A percentile compares a stretch with the other conserved stretches of the same genome.
These are phyloP conservation scores for Drosophila persimilis DNA, from an alignment of 1,140 invertebrate genomes.

Conservation along the genomic window DNA sequence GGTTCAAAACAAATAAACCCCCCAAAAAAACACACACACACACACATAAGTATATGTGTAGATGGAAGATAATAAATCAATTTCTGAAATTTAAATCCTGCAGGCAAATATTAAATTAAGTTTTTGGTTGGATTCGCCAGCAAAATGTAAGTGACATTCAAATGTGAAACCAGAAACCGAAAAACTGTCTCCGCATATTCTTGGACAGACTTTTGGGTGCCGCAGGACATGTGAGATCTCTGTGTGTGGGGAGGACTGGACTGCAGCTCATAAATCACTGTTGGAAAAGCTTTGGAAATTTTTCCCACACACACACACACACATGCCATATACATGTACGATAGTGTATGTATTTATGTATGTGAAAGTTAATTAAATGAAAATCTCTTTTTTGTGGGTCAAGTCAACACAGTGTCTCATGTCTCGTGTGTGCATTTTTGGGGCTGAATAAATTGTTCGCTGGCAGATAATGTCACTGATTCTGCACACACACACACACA, in stretches of 20 bases:
- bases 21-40: no score
- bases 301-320: conserved; percentile 6
- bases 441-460: conserved; percentile 30
- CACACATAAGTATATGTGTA: no score
- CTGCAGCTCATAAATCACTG: conserved; percentile 43
- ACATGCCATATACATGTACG: no score
- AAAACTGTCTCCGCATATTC: conserved; percentile 36
- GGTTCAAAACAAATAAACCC: not conserved
- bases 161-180: conserved; percentile 1
- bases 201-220: conserved; percentile 30
- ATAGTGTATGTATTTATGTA: not conserved
- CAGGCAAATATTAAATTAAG: conserved; percentile 27
- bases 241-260: not conserved
- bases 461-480: conserved; percentile 22
- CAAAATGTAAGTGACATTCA: conserved; percentile 42
- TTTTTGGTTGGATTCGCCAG: conserved; percentile 17
- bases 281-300: conserved; percentile 21
- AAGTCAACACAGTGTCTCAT: conserved; percentile 14
- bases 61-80: not conserved
- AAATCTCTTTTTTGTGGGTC: conserved; percentile 34
- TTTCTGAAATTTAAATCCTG: not conserved
- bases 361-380: conserved; percentile 63
- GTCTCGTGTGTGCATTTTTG: not conserved
- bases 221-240: conserved; percentile 29
- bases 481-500: not conserved